phyloP scores from a whole-genome alignment of 2,797 vertebrate species.

The Monodelphis domestica region DNA sequence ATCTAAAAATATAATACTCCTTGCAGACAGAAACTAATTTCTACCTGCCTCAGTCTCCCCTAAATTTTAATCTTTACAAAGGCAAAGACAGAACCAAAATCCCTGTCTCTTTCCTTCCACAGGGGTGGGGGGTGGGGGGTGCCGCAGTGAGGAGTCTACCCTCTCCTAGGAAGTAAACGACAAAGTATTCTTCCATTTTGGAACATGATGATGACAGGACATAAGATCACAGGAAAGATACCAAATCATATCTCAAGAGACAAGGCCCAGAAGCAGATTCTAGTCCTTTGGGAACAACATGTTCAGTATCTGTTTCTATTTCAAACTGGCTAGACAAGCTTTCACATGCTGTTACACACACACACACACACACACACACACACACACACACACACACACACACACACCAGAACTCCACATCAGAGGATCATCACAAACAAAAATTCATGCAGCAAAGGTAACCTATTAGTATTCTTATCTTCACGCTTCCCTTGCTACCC shows the following conservation, averaged over 20 bases:
- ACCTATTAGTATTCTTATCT: background rate
- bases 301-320: background rate
- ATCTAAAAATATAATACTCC: too few relatives aligned
- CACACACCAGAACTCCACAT: background rate
- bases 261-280: background rate
- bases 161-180: background rate
- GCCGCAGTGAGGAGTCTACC: too few relatives aligned
- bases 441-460: background rate
- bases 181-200: background rate
- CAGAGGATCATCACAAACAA: background rate
- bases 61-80: too few relatives aligned
- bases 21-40: too few relatives aligned
- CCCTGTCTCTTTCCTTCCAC: background rate
- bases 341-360: background rate
- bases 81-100: too few relatives aligned
- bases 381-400: background rate
- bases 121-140: too few relatives aligned
- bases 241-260: background rate
- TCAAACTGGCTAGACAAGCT: background rate
- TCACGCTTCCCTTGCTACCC: background rate
- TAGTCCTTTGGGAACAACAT: background rate
- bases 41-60: too few relatives aligned
- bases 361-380: background rate
- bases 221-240: background rate
- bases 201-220: background rate